These are phyloP conservation scores for Latheticus oryzae DNA, from an alignment of 2,888 invertebrate species.

Conservation along the genomic window DNA sequence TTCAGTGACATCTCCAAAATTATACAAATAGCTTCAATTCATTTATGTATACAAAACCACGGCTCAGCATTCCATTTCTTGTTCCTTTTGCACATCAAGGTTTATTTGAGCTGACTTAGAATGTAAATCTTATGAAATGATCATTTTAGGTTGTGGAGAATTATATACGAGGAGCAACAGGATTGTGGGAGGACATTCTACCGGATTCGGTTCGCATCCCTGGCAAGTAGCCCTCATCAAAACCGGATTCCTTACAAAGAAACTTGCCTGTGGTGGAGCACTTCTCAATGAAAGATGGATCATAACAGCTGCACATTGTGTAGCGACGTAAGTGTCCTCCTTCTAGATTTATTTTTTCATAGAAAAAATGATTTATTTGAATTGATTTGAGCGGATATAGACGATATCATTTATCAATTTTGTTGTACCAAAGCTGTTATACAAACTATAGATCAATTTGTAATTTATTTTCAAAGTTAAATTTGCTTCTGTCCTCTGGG, in stretches of 20 bases:
- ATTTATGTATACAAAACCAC: conserved; percentile 4
- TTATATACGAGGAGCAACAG: conserved; percentile 87
- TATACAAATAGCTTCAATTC: conserved; percentile 2
- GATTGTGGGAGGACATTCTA: conserved; percentile 91
- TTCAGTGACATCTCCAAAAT: conserved; percentile 1
- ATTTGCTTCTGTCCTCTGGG: no score
- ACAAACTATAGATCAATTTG: no score
- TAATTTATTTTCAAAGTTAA: no score
- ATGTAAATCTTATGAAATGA: conserved; percentile 29
- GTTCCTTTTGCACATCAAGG: conserved; percentile 15
- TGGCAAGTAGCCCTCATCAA: conserved; percentile 96
- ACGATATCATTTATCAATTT: no score
- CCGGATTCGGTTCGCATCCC: conserved; percentile 91
- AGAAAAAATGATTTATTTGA: no score
- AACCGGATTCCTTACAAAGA: conserved; percentile 89
- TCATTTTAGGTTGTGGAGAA: conserved; percentile 87
- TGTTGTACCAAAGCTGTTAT: no score
- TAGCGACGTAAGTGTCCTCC: conserved; percentile 80
- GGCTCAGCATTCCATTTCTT: conserved; percentile 28
- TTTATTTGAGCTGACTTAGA: conserved; percentile 13
- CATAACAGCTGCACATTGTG: conserved; percentile 92
- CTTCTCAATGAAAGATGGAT: conserved; percentile 91
- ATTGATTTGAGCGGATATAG: no score
- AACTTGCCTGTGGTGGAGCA: conserved; percentile 92
- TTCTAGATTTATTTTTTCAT: no score